Conservation (phyloP, 2,888 invertebrate species). For the Platycheirus albimanus region DNA sequence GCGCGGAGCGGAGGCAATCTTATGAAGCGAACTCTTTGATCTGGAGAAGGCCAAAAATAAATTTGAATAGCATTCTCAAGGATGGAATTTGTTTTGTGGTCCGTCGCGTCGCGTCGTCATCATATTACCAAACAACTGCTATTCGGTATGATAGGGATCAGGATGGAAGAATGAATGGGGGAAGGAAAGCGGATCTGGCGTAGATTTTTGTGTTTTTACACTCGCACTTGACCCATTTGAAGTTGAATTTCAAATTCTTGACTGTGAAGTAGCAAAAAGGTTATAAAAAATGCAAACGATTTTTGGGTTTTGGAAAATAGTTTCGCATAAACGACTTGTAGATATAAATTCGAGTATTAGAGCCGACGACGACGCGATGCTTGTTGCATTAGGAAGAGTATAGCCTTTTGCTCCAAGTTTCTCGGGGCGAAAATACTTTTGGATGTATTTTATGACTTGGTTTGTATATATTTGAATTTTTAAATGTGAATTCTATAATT, state of each 20-base stretch:
- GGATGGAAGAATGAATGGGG: neutral
- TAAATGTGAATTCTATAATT: conserved; percentile 34
- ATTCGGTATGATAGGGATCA: conserved; percentile 28
- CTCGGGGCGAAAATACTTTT: conserved; percentile 17
- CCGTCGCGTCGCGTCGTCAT: conserved; percentile 7
- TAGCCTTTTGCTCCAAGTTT: no score
- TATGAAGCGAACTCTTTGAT: conserved; percentile 62
- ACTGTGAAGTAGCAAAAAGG: conserved; percentile 49
- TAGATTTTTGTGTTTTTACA: conserved; percentile 54
- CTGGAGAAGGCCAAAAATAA: conserved; percentile 61
- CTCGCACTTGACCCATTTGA: conserved; percentile 58
- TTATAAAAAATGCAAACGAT: conserved; percentile 70
- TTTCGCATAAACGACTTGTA: conserved; percentile 18
- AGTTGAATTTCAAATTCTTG: conserved; percentile 50
- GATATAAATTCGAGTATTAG: no score
- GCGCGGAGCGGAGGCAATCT: conserved; percentile 30
- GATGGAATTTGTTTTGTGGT: conserved; percentile 66
- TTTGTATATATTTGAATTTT: conserved; percentile 50
- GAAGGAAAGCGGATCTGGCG: no score
- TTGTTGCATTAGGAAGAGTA: no score
- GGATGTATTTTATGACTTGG: conserved; percentile 18
- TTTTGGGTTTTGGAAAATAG: conserved; percentile 56
- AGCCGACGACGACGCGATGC: no score
- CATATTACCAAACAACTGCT: conserved; percentile 25
- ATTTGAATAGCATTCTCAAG: conserved; percentile 73